phyloP scores from a whole-genome alignment of 2,888 invertebrate species.

The Drosophila mimica region DNA sequence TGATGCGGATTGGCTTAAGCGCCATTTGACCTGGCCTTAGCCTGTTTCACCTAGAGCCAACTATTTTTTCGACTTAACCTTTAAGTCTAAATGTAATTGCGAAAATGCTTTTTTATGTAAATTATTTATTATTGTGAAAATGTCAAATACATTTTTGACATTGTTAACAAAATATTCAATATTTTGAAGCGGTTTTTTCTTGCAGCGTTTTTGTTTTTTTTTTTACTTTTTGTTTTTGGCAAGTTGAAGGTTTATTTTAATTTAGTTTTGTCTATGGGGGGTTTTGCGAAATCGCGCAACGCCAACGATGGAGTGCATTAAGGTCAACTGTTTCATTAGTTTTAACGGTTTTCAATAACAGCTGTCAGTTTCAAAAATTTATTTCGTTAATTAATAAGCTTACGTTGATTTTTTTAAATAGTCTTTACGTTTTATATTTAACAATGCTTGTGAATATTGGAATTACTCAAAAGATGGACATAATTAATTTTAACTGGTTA shows the following conservation, averaged over 20 bases:
- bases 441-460: neutral
- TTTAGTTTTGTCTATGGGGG: neutral
- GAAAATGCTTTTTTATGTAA: conserved; percentile 24
- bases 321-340: conserved; percentile 42
- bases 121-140: neutral
- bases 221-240: conserved; percentile 28
- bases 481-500: neutral
- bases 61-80: neutral
- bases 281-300: conserved; percentile 13
- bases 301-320: conserved; percentile 7
- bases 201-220: conserved; percentile 9
- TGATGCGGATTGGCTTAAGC: conserved; percentile 16
- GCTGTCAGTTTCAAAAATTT: conserved; percentile 1
- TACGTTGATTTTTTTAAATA: neutral
- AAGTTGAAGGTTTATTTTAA: conserved; percentile 53
- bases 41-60: neutral
- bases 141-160: conserved; percentile 4
- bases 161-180: neutral
- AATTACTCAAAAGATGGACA: neutral
- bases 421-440: neutral
- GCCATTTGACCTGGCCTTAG: conserved; percentile 14
- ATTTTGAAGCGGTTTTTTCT: conserved; percentile 18
- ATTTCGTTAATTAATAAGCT: neutral
- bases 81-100: conserved; percentile 1
- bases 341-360: conserved; percentile 12